Conservation (phyloP, 2,797 vertebrate species). For the Melanogrammus aeglefinus region DNA sequence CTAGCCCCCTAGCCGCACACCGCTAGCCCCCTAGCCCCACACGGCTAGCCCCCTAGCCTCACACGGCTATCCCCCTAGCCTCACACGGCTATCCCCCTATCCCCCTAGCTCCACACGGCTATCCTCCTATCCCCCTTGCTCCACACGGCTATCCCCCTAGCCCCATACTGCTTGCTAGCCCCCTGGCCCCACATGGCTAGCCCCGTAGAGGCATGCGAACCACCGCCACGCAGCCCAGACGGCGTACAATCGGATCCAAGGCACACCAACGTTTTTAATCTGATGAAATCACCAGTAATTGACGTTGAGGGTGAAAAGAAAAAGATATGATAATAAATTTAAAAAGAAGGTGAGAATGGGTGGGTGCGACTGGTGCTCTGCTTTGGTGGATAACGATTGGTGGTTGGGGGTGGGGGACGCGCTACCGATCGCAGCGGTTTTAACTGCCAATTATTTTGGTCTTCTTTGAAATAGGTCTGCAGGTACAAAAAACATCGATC, state of each 20-base stretch:
- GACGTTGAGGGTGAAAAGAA: slow-evolving; percentile 1
- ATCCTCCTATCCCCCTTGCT: too few species aligned
- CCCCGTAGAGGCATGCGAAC: slow-evolving; percentile 54
- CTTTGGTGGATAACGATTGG: slow-evolving; percentile 28
- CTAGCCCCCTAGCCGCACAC: too few species aligned
- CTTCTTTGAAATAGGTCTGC: neutral
- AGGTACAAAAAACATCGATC: neutral
- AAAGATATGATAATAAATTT: neutral
- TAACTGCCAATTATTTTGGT: slow-evolving; percentile 9
- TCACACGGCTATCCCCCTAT: too few species aligned
- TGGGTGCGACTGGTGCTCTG: slow-evolving; percentile 36
- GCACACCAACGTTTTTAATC: slow-evolving; percentile 42
- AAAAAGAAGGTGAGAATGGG: slow-evolving; percentile 43
- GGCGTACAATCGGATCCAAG: slow-evolving; percentile 52
- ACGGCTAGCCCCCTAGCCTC: too few species aligned
- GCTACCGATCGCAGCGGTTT: neutral
- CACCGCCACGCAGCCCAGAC: slow-evolving; percentile 62
- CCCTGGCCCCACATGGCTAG: slow-evolving; percentile 37
- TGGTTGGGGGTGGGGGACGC: slow-evolving; percentile 24
- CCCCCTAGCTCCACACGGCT: too few species aligned
- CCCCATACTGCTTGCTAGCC: too few species aligned
- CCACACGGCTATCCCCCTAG: too few species aligned
- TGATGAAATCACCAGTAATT: slow-evolving; percentile 68
- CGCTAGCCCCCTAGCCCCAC: too few species aligned
- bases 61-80: too few species aligned